These are phyloP conservation scores for Centropristis striata DNA, from an alignment of 2,113 vertebrate genomes.

Conservation along the genomic window DNA sequence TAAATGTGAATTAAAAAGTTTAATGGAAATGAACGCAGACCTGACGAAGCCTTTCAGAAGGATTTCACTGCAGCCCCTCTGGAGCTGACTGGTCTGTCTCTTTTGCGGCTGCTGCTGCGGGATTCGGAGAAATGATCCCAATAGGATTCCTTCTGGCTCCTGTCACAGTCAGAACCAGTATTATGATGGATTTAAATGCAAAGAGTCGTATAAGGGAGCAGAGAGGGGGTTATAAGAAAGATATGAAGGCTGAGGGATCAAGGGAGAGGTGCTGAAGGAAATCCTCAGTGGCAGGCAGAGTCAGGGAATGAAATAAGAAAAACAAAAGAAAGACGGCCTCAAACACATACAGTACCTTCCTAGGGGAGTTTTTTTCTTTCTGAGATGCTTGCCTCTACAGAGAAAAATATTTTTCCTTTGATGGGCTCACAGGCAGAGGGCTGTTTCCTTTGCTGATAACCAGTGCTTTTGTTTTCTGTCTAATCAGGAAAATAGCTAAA, in stretches of 20 bases:
- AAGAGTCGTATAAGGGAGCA: constrained; percentile 6
- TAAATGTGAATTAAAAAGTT: constrained; percentile 28
- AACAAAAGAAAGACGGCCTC: constrained; percentile 28
- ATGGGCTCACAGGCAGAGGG: constrained; percentile 40
- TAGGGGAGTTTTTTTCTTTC: constrained; percentile 23
- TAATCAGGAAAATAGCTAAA: constrained; percentile 71
- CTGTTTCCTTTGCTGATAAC: constrained; percentile 77
- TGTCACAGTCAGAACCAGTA: constrained; percentile 10
- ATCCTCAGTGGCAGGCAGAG: constrained; percentile 8
- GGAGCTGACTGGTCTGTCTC: neutral
- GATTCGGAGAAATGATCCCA: constrained; percentile 40
- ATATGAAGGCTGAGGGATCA: constrained; percentile 32
- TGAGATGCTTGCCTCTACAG: constrained; percentile 27
- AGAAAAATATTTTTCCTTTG: constrained; percentile 52
- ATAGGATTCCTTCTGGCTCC: constrained; percentile 31
- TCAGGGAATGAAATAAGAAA: constrained; percentile 27
- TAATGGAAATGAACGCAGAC: neutral
- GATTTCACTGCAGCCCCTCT: constrained; percentile 2
- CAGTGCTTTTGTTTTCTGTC: constrained; percentile 61
- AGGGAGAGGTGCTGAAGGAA: constrained; percentile 29
- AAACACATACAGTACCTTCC: constrained; percentile 29
- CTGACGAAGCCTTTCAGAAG: neutral
- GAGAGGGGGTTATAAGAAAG: neutral
- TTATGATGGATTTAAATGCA: constrained; percentile 48
- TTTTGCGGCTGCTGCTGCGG: constrained; percentile 28